Percentiles rank a stretch among this genome's conserved stretches.
Conservation (phyloP, 1,140 invertebrate species). For the Ruditapes philippinarum region DNA sequence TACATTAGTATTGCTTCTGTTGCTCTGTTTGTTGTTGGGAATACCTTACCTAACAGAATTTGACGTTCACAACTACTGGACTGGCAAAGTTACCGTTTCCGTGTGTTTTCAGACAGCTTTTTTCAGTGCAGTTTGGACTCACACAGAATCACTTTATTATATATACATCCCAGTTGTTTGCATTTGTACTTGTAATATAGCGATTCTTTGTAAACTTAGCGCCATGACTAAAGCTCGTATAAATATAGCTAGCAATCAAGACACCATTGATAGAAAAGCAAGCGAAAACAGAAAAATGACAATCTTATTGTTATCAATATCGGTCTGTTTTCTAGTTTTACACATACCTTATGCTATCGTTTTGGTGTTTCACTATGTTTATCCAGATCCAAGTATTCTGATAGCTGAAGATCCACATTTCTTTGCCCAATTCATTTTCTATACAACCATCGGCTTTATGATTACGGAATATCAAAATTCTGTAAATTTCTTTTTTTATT, state of each 20-base stretch:
- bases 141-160: conserved; percentile 9
- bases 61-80: not conserved
- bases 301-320: not conserved
- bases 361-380: not conserved
- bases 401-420: not conserved
- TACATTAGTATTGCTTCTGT: not conserved
- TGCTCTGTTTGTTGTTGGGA: not conserved
- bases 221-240: conserved; percentile 7
- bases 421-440: not conserved
- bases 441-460: not conserved
- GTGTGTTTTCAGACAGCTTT: not conserved
- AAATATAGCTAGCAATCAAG: not conserved
- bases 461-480: conserved; percentile 14
- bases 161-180: not conserved
- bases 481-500: conserved; percentile 31
- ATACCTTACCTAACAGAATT: not conserved
- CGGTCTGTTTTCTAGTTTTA: not conserved
- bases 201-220: not conserved
- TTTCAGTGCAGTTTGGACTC: not conserved
- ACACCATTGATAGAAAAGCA: conserved; percentile 1
- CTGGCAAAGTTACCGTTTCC: not conserved
- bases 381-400: not conserved
- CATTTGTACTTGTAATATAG: not conserved
- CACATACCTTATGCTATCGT: not conserved
- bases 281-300: not conserved